Base-by-base conservation (phyloP, 2,797 vertebrate genomes). In the Mastacembelus armatus region DNA sequence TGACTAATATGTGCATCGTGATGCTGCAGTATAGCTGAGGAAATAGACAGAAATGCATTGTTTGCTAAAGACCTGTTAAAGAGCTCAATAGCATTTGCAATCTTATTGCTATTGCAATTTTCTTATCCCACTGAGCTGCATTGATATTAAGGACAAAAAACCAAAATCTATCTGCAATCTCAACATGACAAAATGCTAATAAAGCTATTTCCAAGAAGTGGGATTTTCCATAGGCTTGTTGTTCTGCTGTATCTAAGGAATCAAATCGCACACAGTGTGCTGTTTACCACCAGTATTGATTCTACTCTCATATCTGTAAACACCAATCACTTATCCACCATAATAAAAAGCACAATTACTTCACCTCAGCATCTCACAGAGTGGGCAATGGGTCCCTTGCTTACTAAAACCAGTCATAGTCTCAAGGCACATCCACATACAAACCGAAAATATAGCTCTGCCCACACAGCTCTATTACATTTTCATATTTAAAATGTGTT, bases 291-390 rank as follows among this genome's bases (percentile, higher is more conserved):
- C 12, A 65, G 45, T 35, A 0, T 5, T 24, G 49, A 61, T 38
- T 52, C 47, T 26, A 24, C 15, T 27, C 24, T 36, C 54, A 56
- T 83, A 68, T 78, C 68, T 66, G 56, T 52, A 54, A 68, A 71
- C 43, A 51, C 48, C 65, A 63, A 59, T 44, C 54, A 48, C 43
- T 66, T 52, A 76, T 77, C 57, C 39, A 35, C 30, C 27, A 4
- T 27, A 42, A 63, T 39, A 72, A 63, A 71, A 66, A 36, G 4
- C 58, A 32, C 2, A 1, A 59, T 51, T 69, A 29, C 48, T 29
- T 66, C 33, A 48, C 51, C 33, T 62, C 40, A 4, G 30, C 50
- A 74, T 78, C 69, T 81, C 63, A 39, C 44, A 69, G 44, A n/a
- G 24, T 32, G 49, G 48, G 55, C 35, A 4, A n/a, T 19, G 32